Evolutionary conservation across 2,888 invertebrate genomes (phyloP).

Genomic region (Lomographa bimaculata): DNA sequence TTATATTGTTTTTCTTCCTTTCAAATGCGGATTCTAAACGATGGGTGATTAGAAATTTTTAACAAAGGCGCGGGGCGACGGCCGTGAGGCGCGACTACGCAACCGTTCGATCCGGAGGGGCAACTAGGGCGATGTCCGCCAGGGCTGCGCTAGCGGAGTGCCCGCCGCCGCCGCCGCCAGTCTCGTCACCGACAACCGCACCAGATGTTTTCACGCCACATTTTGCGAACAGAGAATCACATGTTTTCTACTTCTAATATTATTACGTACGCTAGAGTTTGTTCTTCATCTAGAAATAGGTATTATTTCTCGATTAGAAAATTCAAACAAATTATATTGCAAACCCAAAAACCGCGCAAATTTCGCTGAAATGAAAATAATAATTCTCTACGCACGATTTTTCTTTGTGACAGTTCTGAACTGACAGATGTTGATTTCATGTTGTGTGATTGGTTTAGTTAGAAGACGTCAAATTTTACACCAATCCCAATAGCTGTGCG

Average conservation of each 20-base stretch:
- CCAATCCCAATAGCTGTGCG: too few species aligned
- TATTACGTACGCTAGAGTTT: too few species aligned
- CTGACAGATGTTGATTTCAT: slow-evolving; percentile 5
- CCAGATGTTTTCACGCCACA: slow-evolving; percentile 19
- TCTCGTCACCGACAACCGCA: slow-evolving; percentile 30
- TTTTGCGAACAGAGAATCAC: slow-evolving; percentile 7
- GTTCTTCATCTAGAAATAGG: neutral
- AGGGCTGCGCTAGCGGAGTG: slow-evolving; percentile 81
- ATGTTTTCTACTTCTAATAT: too few species aligned
- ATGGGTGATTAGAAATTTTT: slow-evolving; percentile 37
- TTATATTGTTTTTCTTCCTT: slow-evolving; percentile 47
- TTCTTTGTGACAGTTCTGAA: neutral
- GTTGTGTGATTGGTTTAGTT: slow-evolving; percentile 16
- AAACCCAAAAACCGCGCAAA: slow-evolving; percentile 60
- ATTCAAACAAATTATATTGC: slow-evolving; percentile 48
- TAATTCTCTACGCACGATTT: slow-evolving; percentile 26
- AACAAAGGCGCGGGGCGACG: slow-evolving; percentile 50
- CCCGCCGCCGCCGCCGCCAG: slow-evolving; percentile 49
- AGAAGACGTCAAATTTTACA: too few species aligned
- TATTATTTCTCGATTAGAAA: neutral
- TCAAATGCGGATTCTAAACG: slow-evolving; percentile 46
- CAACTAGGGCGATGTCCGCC: slow-evolving; percentile 79
- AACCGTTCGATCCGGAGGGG: slow-evolving; percentile 80
- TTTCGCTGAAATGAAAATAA: slow-evolving; percentile 53
- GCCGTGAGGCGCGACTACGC: slow-evolving; percentile 68